Conservation (phyloP, 2,113 vertebrate genomes). For the Choloepus hoffmanni region DNA sequence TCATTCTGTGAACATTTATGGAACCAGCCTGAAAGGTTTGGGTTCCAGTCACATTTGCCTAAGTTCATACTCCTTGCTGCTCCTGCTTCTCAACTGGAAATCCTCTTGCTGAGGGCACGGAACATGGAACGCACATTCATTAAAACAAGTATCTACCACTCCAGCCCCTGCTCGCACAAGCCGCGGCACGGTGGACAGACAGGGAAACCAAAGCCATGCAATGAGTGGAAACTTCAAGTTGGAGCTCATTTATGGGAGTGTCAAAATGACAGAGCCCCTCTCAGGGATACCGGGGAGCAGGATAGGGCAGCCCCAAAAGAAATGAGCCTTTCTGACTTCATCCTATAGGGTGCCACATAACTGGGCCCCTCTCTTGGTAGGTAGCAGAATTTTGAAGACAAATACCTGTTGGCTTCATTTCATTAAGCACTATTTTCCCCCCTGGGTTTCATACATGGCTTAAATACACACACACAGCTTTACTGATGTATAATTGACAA, state of each 20-base stretch:
- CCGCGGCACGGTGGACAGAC: neutral
- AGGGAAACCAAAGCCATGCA: constrained; percentile 27
- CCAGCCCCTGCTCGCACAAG: neutral
- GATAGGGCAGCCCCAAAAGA: neutral
- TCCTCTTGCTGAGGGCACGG: neutral
- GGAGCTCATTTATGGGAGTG: neutral
- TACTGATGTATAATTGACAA: neutral
- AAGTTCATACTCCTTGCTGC: constrained; percentile 1
- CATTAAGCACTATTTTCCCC: neutral
- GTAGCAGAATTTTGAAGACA: neutral
- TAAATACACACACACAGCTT: neutral
- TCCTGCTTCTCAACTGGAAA: constrained; percentile 29
- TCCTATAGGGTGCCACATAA: too few relatives aligned
- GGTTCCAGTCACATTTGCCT: neutral
- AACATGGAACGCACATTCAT: neutral
- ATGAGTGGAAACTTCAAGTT: neutral
- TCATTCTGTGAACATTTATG: neutral
- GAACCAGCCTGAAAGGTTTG: neutral
- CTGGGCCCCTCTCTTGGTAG: neutral
- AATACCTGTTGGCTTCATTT: neutral
- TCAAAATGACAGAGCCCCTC: constrained; percentile 38
- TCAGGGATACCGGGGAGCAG: neutral
- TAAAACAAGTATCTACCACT: neutral
- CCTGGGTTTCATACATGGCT: neutral
- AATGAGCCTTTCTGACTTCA: neutral